These are phyloP conservation scores for Homalodisca vitripennis DNA, from an alignment of 1,140 invertebrate species.

Conservation along the genomic window DNA sequence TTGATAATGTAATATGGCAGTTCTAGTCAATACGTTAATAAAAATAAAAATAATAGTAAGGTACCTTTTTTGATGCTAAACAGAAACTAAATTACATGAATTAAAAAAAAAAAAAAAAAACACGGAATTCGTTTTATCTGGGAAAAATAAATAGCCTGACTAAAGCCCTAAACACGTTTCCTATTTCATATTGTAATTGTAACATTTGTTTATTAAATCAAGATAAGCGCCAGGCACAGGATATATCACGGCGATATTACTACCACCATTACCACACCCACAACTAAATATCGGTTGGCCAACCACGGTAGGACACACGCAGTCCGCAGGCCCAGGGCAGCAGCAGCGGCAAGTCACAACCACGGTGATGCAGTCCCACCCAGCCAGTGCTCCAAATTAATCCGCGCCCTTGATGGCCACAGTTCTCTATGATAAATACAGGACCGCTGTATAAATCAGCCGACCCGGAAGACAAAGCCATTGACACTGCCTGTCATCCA, in stretches of 20 bases:
- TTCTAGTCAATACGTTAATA: too few species aligned
- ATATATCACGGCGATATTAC: too few species aligned
- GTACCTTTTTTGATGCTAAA: too few species aligned
- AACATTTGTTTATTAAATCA: not conserved
- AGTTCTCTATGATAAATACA: constrained; percentile 9
- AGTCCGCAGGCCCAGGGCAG: not conserved
- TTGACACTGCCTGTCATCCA: not conserved
- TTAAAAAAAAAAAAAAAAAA: too few species aligned
- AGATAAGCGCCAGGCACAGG: not conserved
- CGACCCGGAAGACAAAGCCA: not conserved
- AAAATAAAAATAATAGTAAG: too few species aligned
- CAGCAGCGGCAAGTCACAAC: not conserved
- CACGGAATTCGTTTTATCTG: too few species aligned
- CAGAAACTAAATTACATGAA: too few species aligned
- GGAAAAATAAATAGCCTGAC: not conserved
- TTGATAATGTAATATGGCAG: too few species aligned
- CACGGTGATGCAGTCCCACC: not conserved
- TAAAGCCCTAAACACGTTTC: too few species aligned
- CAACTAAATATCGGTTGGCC: not conserved
- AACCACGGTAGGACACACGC: not conserved
- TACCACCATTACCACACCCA: constrained; percentile 6
- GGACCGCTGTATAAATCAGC: not conserved
- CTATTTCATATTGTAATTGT: not conserved
- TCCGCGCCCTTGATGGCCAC: constrained; percentile 6
- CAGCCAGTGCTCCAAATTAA: not conserved